phyloP scores from a whole-genome alignment of 2,113 vertebrate species.

The Ranitomeya variabilis region DNA sequence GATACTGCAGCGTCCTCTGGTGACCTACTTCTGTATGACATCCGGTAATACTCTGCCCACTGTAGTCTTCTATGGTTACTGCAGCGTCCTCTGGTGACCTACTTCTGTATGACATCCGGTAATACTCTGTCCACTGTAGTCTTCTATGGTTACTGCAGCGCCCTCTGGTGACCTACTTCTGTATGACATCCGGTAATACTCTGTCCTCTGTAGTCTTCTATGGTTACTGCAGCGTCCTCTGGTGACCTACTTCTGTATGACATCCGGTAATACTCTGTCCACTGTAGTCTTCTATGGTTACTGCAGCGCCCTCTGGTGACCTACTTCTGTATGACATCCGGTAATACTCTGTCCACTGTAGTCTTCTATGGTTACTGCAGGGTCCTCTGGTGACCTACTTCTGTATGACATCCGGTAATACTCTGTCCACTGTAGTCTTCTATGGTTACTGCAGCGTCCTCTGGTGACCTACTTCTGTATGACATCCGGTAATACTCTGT shows the following conservation, averaged over 20 bases:
- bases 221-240: neutral
- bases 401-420: neutral
- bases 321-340: neutral
- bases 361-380: neutral
- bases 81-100: neutral
- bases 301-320: neutral
- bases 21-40: neutral
- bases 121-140: neutral
- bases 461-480: neutral
- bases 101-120: neutral
- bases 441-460: neutral
- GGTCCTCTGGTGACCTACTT: neutral
- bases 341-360: neutral
- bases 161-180: neutral
- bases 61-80: neutral
- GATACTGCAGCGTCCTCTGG: neutral
- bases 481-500: neutral
- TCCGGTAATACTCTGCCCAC: neutral
- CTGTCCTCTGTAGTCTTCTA: neutral
- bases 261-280: neutral
- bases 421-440: neutral
- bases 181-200: neutral
- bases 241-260: neutral
- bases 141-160: neutral
- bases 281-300: neutral